Evolutionary conservation across 2,113 vertebrate species (phyloP).

Genomic region (Barbus barbus): DNA sequence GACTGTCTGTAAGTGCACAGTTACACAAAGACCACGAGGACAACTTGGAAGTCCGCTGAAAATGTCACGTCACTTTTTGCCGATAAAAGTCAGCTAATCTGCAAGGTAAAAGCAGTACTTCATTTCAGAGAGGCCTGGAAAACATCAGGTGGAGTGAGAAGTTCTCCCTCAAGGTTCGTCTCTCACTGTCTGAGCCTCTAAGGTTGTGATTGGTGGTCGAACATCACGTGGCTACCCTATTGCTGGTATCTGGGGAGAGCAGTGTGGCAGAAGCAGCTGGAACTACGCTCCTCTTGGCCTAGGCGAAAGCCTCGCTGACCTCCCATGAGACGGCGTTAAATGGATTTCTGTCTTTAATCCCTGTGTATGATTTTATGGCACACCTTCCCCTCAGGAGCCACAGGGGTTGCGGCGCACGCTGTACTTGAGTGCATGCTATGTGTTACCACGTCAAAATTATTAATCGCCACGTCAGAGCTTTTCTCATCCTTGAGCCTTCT

Average conservation of each 20-base stretch:
- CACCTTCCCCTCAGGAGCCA: conserved; percentile 24
- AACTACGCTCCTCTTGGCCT: neutral
- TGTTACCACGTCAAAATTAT: conserved; percentile 51
- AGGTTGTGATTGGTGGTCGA: conserved; percentile 47
- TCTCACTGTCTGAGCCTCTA: conserved; percentile 6
- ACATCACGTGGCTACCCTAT: conserved; percentile 42
- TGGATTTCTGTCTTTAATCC: conserved; percentile 57
- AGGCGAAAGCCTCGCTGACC: conserved; percentile 48
- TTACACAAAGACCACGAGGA: conserved; percentile 6
- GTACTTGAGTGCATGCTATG: conserved; percentile 13
- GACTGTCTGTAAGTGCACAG: conserved; percentile 11
- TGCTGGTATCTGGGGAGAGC: conserved; percentile 56
- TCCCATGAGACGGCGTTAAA: conserved; percentile 44
- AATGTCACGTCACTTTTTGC: conserved; percentile 8
- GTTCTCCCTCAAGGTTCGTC: conserved; percentile 23
- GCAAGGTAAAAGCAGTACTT: conserved; percentile 10
- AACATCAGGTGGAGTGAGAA: conserved; percentile 7
- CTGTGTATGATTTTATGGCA: conserved; percentile 37
- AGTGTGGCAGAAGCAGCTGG: conserved; percentile 43
- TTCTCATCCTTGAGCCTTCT: conserved; percentile 22
- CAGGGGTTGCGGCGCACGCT: neutral
- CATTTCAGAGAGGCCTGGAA: conserved; percentile 1
- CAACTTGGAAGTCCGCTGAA: conserved; percentile 9
- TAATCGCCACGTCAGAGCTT: conserved; percentile 24
- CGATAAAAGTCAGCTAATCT: conserved; percentile 34